phyloP scores from a whole-genome alignment of 2,888 invertebrate species.

The Patella depressa region DNA sequence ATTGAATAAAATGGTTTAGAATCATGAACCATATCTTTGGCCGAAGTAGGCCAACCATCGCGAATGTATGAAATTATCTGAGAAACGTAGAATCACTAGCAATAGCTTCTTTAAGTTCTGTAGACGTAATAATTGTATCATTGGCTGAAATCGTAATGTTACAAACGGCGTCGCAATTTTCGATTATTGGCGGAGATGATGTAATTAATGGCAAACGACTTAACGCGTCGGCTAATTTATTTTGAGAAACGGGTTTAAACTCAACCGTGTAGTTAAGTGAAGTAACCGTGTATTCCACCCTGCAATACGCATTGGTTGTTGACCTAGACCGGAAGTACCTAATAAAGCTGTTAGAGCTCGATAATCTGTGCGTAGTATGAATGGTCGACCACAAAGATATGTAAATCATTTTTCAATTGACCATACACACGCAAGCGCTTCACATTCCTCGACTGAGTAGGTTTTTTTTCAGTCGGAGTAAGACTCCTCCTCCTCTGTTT shows the following conservation, averaged over 20 bases:
- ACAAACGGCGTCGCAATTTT: no score
- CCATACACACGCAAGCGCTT: slow-evolving; percentile 11
- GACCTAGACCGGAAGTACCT: background rate
- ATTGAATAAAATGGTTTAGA: slow-evolving; percentile 29
- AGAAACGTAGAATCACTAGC: no score
- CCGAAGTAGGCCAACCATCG: no score
- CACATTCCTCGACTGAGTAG: background rate
- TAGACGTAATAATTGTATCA: no score
- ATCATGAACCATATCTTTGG: background rate
- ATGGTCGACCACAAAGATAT: background rate
- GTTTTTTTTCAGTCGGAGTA: background rate
- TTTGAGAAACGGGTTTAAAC: background rate
- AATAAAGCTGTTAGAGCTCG: background rate
- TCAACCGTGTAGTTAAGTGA: background rate
- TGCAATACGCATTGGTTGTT: background rate
- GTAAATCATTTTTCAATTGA: background rate
- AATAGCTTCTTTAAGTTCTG: no score
- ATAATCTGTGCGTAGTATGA: background rate
- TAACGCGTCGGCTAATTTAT: background rate
- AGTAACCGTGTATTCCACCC: background rate
- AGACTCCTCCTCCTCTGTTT: background rate
- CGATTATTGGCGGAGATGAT: no score
- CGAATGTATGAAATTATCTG: no score
- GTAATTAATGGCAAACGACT: background rate
- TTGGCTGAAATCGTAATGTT: no score